These are phyloP conservation scores for Astropecten irregularis DNA, from an alignment of 53 echinoderm and acorn worm genomes.

Conservation along the genomic window DNA sequence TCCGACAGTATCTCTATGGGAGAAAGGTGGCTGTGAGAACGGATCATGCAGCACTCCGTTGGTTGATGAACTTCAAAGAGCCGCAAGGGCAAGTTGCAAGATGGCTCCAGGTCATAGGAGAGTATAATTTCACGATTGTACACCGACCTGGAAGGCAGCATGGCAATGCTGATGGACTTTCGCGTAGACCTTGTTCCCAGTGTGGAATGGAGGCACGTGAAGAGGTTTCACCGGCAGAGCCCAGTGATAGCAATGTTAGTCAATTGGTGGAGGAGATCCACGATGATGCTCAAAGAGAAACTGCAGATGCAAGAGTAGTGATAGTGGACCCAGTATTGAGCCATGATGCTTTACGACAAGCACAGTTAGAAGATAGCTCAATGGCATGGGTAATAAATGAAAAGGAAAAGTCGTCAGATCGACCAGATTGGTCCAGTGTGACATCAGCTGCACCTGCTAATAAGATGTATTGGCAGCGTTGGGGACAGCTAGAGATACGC, in stretches of 20 bases:
- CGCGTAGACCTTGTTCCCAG: slow-evolving; percentile 39
- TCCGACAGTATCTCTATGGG: slow-evolving; percentile 46
- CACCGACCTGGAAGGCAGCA: slow-evolving; percentile 30
- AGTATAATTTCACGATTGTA: slow-evolving; percentile 26
- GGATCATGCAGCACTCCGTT: slow-evolving; percentile 22
- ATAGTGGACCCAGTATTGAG: no score
- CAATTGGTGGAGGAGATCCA: no score
- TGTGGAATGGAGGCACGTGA: no score
- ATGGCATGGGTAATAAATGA: no score
- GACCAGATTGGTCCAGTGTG: no score
- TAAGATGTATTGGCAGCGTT: neutral
- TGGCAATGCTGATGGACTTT: slow-evolving; percentile 53
- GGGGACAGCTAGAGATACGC: neutral
- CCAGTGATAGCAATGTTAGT: no score
- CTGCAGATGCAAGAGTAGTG: no score
- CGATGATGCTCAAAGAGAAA: no score
- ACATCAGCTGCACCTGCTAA: neutral
- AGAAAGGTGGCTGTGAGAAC: slow-evolving; percentile 27
- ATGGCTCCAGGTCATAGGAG: slow-evolving; percentile 45
- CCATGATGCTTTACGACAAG: no score
- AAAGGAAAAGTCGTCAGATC: no score
- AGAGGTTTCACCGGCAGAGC: no score
- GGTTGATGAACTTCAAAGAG: slow-evolving; percentile 34
- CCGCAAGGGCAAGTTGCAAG: slow-evolving; percentile 48
- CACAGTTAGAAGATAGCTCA: neutral